A percentile compares a stretch with the other conserved stretches of the same genome.
These are phyloP conservation scores for Drosophila gunungcola DNA, from an alignment of 1,140 invertebrate species.

Conservation along the genomic window DNA sequence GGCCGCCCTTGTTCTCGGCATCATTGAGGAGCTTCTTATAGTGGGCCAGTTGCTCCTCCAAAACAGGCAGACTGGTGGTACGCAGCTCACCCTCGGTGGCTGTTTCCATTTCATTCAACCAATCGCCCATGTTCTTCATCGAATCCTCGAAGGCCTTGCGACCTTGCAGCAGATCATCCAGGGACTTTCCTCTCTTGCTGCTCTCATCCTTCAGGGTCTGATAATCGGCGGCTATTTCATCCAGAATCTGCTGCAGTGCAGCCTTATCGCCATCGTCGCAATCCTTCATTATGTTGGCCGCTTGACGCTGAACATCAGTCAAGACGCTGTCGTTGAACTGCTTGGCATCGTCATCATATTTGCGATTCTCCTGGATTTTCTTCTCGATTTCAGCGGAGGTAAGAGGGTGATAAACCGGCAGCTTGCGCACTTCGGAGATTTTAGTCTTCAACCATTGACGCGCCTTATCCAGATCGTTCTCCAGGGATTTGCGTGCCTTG, in stretches of 20 bases:
- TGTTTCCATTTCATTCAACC: constrained; percentile 95
- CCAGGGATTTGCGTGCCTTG: constrained; percentile 90
- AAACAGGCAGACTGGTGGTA: constrained; percentile 90
- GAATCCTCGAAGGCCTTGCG: constrained; percentile 92
- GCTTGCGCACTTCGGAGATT: constrained; percentile 90
- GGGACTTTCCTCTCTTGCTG: constrained; percentile 89
- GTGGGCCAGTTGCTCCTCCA: constrained; percentile 94
- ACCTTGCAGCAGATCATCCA: constrained; percentile 90
- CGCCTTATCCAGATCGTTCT: constrained; percentile 91
- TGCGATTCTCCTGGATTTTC: constrained; percentile 90
- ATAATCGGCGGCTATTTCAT: constrained; percentile 89
- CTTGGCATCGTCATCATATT: constrained; percentile 90
- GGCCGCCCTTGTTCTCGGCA: constrained; percentile 88
- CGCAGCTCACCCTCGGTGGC: constrained; percentile 92
- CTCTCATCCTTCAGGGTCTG: constrained; percentile 89
- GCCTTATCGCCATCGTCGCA: constrained; percentile 90
- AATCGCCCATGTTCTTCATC: constrained; percentile 91
- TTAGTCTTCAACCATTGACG: constrained; percentile 92
- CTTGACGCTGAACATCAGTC: constrained; percentile 91
- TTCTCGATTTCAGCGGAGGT: constrained; percentile 91
- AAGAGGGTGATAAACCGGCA: constrained; percentile 90
- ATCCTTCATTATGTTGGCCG: constrained; percentile 91
- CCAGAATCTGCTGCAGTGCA: constrained; percentile 88
- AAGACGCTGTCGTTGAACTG: constrained; percentile 91
- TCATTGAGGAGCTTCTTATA: constrained; percentile 92